Conservation (phyloP, 2,888 invertebrate genomes). For the Mesopsocus fuscifrons region DNA sequence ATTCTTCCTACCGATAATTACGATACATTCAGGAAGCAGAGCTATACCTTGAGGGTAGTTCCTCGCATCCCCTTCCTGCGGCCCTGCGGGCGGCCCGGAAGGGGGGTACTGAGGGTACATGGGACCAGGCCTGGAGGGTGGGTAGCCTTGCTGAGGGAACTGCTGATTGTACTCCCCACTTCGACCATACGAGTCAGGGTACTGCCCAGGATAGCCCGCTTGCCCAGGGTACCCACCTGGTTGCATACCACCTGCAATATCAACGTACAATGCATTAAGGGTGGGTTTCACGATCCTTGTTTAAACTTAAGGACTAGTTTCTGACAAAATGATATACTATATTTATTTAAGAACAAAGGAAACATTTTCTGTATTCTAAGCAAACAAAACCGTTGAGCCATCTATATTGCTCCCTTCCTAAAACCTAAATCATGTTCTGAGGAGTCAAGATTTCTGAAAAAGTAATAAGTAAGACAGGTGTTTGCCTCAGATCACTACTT, state of each 20-base stretch:
- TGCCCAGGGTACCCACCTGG: slow-evolving; percentile 20
- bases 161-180: slow-evolving; percentile 29
- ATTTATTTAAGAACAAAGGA: no score
- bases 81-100: slow-evolving; percentile 12
- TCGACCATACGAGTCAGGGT: slow-evolving; percentile 27
- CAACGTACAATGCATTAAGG: no score
- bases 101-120: slow-evolving; percentile 27
- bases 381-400: no score
- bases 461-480: no score
- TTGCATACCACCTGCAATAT: not conserved
- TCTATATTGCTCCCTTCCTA: no score
- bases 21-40: no score
- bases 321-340: no score
- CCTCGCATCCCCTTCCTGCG: slow-evolving; percentile 19
- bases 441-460: no score
- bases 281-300: slow-evolving; percentile 14
- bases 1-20: no score
- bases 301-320: no score
- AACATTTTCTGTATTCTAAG: no score
- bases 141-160: slow-evolving; percentile 23
- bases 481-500: slow-evolving; percentile 6
- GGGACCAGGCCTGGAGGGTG: slow-evolving; percentile 18
- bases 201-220: slow-evolving; percentile 27
- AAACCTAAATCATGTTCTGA: no score
- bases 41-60: slow-evolving; percentile 19